Conservation (phyloP, 2,888 invertebrate genomes). For the Drosophila barbarae region DNA sequence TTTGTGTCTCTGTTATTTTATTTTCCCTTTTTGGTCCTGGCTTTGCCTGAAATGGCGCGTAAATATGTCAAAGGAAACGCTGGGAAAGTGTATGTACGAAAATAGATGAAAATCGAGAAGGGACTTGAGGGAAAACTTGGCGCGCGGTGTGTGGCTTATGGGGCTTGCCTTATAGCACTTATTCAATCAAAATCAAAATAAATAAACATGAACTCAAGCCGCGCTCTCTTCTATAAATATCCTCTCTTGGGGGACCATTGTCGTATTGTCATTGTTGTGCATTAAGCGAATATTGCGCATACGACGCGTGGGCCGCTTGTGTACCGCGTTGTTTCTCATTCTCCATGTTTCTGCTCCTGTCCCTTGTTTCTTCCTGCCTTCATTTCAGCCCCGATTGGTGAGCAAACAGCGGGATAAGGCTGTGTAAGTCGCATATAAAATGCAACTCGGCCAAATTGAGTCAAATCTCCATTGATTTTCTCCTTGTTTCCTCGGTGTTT, state of each 20-base stretch:
- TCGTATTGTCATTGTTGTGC: conserved; percentile 48
- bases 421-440: conserved; percentile 32
- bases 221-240: conserved; percentile 25
- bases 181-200: conserved; percentile 74
- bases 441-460: conserved; percentile 41
- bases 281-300: conserved; percentile 43
- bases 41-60: conserved; percentile 30
- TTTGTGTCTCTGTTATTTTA: neutral
- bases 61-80: conserved; percentile 28
- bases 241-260: conserved; percentile 19
- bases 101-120: conserved; percentile 12
- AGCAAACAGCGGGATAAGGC: conserved; percentile 36
- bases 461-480: conserved; percentile 30
- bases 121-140: neutral
- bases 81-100: conserved; percentile 5
- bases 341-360: neutral
- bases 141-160: conserved; percentile 20
- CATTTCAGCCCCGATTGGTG: conserved; percentile 23
- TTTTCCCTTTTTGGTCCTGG: neutral
- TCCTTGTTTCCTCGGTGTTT: conserved; percentile 33
- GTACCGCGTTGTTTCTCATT: conserved; percentile 5
- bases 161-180: conserved; percentile 58
- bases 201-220: conserved; percentile 49
- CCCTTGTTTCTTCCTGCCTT: neutral
- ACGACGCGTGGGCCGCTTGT: conserved; percentile 21